phyloP scores from a whole-genome alignment of 2,888 invertebrate genomes.

The Saturnia japonica region DNA sequence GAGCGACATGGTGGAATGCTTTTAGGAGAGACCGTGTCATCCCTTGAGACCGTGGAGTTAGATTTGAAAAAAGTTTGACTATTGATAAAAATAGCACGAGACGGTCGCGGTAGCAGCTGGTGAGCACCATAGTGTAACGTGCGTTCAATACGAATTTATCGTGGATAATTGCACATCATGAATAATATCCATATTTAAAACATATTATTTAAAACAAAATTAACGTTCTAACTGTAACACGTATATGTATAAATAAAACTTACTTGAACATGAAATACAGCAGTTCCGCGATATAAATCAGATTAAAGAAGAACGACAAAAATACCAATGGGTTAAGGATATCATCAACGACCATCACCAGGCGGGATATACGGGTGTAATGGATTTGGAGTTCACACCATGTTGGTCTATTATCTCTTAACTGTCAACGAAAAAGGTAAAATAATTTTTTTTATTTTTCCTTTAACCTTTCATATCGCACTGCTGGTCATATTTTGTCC shows the following conservation, averaged over 20 bases:
- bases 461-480: neutral
- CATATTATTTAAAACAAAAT: too few relatives aligned
- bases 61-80: too few relatives aligned
- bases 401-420: slow-evolving; percentile 10
- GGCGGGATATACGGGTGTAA: slow-evolving; percentile 22
- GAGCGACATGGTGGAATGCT: too few relatives aligned
- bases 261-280: slow-evolving; percentile 26
- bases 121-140: too few relatives aligned
- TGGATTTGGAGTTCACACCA: slow-evolving; percentile 24
- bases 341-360: slow-evolving; percentile 23
- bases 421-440: slow-evolving; percentile 10
- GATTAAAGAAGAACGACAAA: slow-evolving; percentile 18
- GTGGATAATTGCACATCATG: too few relatives aligned
- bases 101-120: too few relatives aligned
- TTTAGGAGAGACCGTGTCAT: too few relatives aligned
- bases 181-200: too few relatives aligned
- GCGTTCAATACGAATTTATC: too few relatives aligned
- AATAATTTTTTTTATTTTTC: neutral
- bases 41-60: too few relatives aligned
- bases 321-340: slow-evolving; percentile 23
- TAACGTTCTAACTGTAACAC: too few relatives aligned
- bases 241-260: slow-evolving; percentile 2
- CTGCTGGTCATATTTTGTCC: neutral
- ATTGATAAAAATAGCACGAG: too few relatives aligned
- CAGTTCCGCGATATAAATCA: slow-evolving; percentile 23